Base-by-base conservation (phyloP, 35 echinoderm and acorn worm species). In the Ophioderma brevispina region DNA sequence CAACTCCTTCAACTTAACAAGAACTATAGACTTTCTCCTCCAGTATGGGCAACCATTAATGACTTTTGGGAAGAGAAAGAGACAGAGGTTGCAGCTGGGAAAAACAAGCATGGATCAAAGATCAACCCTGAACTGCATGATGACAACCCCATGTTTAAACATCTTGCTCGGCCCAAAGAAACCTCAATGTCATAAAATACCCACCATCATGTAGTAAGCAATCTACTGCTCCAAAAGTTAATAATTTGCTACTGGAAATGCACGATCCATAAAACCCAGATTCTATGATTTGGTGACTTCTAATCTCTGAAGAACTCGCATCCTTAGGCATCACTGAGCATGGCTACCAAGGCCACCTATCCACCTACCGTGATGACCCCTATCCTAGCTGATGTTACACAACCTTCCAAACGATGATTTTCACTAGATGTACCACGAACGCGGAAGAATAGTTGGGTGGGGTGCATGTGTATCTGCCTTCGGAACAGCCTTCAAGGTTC, bases 181-280 rank as follows among this genome's bases (percentile, higher is more conserved):
- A 46, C 17, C 17, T 46, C 41, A 8, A 17, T n/a, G n/a, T n/a
- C n/a, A n/a, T n/a, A n/a, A n/a, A n/a, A n/a, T n/a, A n/a, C n/a
- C n/a, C n/a, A n/a, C n/a, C 41, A 4, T 17, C 41, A 46, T 46
- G 5, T 70, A 70, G 2, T 15, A 70, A 13, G 10, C 2, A 18
- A 13, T 70, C 59, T 13, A 2, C 4, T 13, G 59, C 17, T 30
- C 59, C 59, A 70, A 70, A 70, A 25, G 15, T 70, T 3, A 84
- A 64, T 21, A n/a, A n/a, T 83, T 90, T 77, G 81, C 82, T n/a
- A 35, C 78, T 35, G 87, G 91, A 84, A 92, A 92, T 81, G 91
- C 91, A 0, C 25, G 33, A 21, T 87, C 84, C 0, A 64, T 87
- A 19, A 86, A 85, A 38, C 38, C 64, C 1, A 87, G 39, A 32